Conservation (phyloP, 2,888 invertebrate genomes). For the Plagodis pulveraria region DNA sequence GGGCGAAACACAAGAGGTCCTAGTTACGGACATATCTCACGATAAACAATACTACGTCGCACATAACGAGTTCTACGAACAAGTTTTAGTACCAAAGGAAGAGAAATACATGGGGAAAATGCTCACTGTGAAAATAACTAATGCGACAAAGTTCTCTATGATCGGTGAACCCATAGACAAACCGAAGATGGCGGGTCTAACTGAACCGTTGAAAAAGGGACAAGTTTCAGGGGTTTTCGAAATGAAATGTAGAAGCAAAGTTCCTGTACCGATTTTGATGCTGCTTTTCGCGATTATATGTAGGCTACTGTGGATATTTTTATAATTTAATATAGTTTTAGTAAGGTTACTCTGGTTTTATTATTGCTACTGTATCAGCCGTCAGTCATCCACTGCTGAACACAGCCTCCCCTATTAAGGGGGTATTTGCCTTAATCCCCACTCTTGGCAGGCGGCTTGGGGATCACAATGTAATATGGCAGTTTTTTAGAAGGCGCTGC, state of each 20-base stretch:
- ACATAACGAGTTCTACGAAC: constrained; percentile 98
- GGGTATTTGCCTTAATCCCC: no score
- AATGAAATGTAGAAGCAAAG: constrained; percentile 39
- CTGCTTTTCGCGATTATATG: constrained; percentile 71
- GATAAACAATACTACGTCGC: constrained; percentile 96
- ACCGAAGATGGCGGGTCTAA: constrained; percentile 81
- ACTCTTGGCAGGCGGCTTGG: no score
- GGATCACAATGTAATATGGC: no score
- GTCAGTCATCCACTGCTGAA: no score
- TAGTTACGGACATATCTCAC: constrained; percentile 97
- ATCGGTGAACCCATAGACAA: constrained; percentile 87
- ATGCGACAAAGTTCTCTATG: constrained; percentile 92
- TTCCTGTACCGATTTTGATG: constrained; percentile 64
- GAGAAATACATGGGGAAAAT: constrained; percentile 92
- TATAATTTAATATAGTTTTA: constrained; percentile 51
- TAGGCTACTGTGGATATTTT: constrained; percentile 72
- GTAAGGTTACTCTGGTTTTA: constrained; percentile 39
- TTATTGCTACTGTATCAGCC: no score
- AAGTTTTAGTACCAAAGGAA: constrained; percentile 91
- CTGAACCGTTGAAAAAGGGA: constrained; percentile 82
- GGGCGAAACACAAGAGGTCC: constrained; percentile 89
- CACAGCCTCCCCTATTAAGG: no score
- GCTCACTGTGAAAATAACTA: constrained; percentile 90
- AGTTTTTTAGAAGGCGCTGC: no score
- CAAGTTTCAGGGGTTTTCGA: constrained; percentile 79